Conservation (phyloP, 2,888 invertebrate species). For the Selenia dentaria region DNA sequence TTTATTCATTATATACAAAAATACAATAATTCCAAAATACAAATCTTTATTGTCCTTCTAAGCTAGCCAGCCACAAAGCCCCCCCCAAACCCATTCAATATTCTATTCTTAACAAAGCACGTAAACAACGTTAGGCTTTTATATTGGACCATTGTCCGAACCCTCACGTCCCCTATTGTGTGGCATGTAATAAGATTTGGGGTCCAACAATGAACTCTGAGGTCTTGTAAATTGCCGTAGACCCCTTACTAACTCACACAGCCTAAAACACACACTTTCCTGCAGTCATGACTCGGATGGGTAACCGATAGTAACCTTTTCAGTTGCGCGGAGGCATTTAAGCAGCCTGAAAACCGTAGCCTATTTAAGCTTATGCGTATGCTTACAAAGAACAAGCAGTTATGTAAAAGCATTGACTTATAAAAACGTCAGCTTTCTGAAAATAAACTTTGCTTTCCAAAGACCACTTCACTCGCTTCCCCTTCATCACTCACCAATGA, state of each 20-base stretch:
- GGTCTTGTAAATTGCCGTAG: slow-evolving; percentile 3
- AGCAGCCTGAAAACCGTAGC: too few relatives aligned
- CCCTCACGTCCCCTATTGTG: slow-evolving; percentile 10
- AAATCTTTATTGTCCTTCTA: background rate
- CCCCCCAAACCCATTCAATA: slow-evolving; percentile 1
- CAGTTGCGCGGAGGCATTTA: too few relatives aligned
- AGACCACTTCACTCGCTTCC: background rate
- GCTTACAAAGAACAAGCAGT: too few relatives aligned
- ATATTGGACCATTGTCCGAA: slow-evolving; percentile 9
- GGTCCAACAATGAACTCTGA: slow-evolving; percentile 9
- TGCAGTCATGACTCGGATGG: too few relatives aligned
- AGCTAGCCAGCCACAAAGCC: background rate
- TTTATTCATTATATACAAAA: too few relatives aligned
- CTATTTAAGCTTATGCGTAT: too few relatives aligned
- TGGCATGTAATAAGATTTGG: slow-evolving; percentile 11
- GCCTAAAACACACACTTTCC: slow-evolving; percentile 2
- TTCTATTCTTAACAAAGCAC: slow-evolving; percentile 6
- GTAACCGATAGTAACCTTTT: too few relatives aligned
- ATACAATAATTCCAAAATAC: too few relatives aligned
- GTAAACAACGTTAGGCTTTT: slow-evolving; percentile 15
- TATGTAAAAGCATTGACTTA: too few relatives aligned
- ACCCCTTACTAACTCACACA: background rate
- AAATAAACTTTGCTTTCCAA: too few relatives aligned
- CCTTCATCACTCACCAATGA: background rate
- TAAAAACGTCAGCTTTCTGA: too few relatives aligned